phyloP scores from a whole-genome alignment of 2,797 vertebrate genomes.

The Sciurus vulgaris region DNA sequence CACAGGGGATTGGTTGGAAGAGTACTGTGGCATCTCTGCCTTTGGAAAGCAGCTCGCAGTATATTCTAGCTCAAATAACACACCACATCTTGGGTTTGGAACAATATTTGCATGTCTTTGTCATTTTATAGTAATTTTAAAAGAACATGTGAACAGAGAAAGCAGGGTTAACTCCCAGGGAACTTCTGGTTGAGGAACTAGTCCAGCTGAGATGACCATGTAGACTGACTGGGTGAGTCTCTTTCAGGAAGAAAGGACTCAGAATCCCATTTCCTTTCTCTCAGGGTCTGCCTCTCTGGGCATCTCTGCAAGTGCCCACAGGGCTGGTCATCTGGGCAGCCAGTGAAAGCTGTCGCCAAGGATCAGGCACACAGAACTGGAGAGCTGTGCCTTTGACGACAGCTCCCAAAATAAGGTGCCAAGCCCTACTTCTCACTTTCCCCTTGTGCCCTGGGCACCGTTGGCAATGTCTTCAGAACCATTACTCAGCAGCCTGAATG shows the following conservation, averaged over 20 bases:
- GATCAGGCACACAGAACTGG: not conserved
- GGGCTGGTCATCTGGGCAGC: not conserved
- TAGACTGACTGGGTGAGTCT: not conserved
- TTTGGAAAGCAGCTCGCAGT: not conserved
- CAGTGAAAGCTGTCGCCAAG: not conserved
- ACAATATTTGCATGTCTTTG: not conserved
- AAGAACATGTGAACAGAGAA: not conserved
- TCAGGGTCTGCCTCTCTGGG: not conserved
- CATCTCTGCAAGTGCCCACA: not conserved
- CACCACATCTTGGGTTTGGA: not conserved
- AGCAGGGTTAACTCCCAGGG: not conserved
- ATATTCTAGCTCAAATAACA: not conserved
- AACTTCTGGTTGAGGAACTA: not conserved
- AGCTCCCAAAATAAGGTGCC: slow-evolving; percentile 69
- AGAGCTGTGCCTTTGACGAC: slow-evolving; percentile 50
- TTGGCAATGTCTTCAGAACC: slow-evolving; percentile 27
- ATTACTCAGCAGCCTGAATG: slow-evolving; percentile 65
- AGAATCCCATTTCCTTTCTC: not conserved
- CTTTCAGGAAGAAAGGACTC: not conserved
- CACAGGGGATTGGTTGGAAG: not conserved
- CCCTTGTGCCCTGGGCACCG: not conserved
- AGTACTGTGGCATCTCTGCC: not conserved
- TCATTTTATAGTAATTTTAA: slow-evolving; percentile 31
- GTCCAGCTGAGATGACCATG: not conserved
- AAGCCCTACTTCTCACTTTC: slow-evolving; percentile 67